Base-by-base conservation (phyloP, 2,888 invertebrate genomes). In the Lasioglossum leucozonium region DNA sequence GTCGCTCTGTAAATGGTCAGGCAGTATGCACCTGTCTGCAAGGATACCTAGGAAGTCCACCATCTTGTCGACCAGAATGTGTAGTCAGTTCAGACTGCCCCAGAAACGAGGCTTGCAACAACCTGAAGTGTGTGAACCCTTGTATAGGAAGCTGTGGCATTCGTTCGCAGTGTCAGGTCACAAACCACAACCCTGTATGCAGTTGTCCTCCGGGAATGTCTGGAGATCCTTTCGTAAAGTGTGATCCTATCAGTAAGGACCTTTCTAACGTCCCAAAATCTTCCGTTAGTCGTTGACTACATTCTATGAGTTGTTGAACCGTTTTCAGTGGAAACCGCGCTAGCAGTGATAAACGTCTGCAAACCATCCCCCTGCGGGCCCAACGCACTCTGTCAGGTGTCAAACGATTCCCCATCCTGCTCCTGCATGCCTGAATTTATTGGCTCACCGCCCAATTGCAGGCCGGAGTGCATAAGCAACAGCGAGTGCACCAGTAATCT, bases 81-180 rank as follows among this genome's bases (percentile, higher is more conserved):
- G 96, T 96, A 62, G 96, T 97, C 6, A 97, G 97, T 93, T 96
- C 97, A 0, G 98, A 98, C 94, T 98, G 98, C 94, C 94, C 96
- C 6, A 96, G 97, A 72, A 97, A 96, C 89, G 96, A 97, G 95
- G 97, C 98, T 6, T 98, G 98, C 92, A 96, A 96, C 78, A 98
- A 98, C 93, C 97, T 97, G 93, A 97, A 97, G 95, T 98, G 98
- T 97, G 95, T 96, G 47, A 97, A 98, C 94, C 98, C 98, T n/a
- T 98, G 98, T 91, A 96, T 96, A 72, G 98, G 97, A 83, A 96
- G 97, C 26, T 98, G 98, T 94, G 98, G 98, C 62, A 97, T 97
- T 11, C 97, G 97, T 92, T 95, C 97, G 65, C 94, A 96, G 91
- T 97, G 97, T 92, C 96, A 96, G 92, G 95, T 95, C 74, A 95